Evolutionary conservation across 2,888 invertebrate species (phyloP).

Genomic region (Tortricodes alternella): DNA sequence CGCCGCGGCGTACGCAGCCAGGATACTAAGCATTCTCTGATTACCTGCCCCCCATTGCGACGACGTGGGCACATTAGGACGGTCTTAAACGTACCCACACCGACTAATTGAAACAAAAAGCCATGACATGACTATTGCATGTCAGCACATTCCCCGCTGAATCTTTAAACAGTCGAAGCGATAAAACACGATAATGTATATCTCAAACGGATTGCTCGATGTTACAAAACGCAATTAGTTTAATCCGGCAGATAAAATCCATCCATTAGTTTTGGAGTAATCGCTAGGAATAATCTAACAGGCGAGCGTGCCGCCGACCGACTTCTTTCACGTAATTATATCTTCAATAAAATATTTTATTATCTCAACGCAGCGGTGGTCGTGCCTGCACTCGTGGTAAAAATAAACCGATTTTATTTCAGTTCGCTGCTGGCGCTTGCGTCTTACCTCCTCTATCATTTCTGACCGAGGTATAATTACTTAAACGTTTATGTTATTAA

Average conservation of each 20-base stretch:
- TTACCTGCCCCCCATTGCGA: conserved; percentile 23
- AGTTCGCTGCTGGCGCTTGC: conserved; percentile 26
- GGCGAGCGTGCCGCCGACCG: conserved; percentile 35
- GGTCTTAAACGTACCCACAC: conserved; percentile 3
- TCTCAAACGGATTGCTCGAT: conserved; percentile 46
- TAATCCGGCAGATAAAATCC: conserved; percentile 62
- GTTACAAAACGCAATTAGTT: conserved; percentile 66
- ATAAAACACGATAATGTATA: conserved; percentile 39
- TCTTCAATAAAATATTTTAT: conserved; percentile 51
- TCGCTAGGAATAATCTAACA: conserved; percentile 51
- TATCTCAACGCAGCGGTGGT: conserved; percentile 41
- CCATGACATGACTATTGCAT: conserved; percentile 25
- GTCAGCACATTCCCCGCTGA: conserved; percentile 20
- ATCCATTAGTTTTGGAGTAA: conserved; percentile 54
- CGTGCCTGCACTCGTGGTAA: conserved; percentile 33
- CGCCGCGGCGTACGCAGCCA: conserved; percentile 36
- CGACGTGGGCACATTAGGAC: conserved; percentile 32
- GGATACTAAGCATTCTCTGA: conserved; percentile 41
- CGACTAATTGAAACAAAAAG: conserved; percentile 29
- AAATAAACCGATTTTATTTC: conserved; percentile 33
- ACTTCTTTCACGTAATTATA: conserved; percentile 48
- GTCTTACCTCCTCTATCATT: conserved; percentile 27
- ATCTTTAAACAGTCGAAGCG: conserved; percentile 38
- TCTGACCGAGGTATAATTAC: conserved; percentile 29
- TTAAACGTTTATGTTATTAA: conserved; percentile 32